A percentile compares a stretch with the other conserved stretches of the same genome.
phyloP scores from a whole-genome alignment of 2,888 invertebrate genomes.

The Zeuzera pyrina region DNA sequence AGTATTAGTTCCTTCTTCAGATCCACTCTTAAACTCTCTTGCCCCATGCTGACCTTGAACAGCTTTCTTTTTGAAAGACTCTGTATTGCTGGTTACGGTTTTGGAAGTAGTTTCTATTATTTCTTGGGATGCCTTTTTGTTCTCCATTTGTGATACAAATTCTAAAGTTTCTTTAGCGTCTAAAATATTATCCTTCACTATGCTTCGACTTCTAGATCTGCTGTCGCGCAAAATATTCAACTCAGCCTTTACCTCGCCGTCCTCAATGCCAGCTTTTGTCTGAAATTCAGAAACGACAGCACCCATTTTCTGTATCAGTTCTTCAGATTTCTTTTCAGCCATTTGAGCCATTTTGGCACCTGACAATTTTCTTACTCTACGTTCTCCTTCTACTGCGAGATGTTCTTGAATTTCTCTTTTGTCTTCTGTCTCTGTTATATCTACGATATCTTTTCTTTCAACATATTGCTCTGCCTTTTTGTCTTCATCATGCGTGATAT shows the following conservation, averaged over 20 bases:
- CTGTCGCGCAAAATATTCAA: slow-evolving; percentile 20
- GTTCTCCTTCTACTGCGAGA: slow-evolving; percentile 10
- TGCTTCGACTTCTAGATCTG: slow-evolving; percentile 41
- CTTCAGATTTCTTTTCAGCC: slow-evolving; percentile 43
- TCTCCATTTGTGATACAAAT: slow-evolving; percentile 36
- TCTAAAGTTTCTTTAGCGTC: slow-evolving; percentile 38
- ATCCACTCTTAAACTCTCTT: slow-evolving; percentile 18
- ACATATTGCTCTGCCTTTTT: slow-evolving; percentile 8
- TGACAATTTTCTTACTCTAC: slow-evolving; percentile 20
- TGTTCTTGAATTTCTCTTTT: slow-evolving; percentile 11
- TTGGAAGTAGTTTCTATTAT: slow-evolving; percentile 18
- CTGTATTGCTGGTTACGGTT: slow-evolving; percentile 1
- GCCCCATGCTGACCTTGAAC: slow-evolving; percentile 16
- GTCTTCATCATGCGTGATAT: slow-evolving; percentile 3
- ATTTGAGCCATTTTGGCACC: slow-evolving; percentile 55
- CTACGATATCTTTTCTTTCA: slow-evolving; percentile 7
- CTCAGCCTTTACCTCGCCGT: slow-evolving; percentile 13
- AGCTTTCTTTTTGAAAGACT: neutral
- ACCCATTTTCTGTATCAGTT: slow-evolving; percentile 49
- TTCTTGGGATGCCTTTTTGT: slow-evolving; percentile 21
- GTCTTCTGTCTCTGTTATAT: slow-evolving; percentile 8
- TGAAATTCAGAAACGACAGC: slow-evolving; percentile 56
- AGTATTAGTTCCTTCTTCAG: slow-evolving; percentile 33
- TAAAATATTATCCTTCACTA: slow-evolving; percentile 36
- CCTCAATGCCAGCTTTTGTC: slow-evolving; percentile 37